These are phyloP conservation scores for Lithophane socia DNA, from an alignment of 2,888 invertebrate genomes.

Conservation along the genomic window DNA sequence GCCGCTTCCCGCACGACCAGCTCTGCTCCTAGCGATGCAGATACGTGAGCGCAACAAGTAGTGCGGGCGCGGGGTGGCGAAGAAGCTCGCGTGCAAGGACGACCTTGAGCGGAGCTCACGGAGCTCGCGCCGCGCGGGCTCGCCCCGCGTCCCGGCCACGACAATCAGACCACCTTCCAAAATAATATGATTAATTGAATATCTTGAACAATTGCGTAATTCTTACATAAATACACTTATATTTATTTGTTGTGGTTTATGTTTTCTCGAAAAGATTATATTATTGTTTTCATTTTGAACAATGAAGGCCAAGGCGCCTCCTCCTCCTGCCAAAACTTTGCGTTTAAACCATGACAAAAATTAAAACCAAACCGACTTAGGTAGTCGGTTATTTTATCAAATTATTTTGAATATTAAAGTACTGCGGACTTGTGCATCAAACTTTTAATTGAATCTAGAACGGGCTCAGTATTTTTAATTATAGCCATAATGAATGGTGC, in stretches of 20 bases:
- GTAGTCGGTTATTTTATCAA: too few species aligned
- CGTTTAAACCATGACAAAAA: not conserved
- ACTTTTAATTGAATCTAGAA: slow-evolving; percentile 32
- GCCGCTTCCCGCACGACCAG: slow-evolving; percentile 67
- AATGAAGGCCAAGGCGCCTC: slow-evolving; percentile 32
- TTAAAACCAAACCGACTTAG: not conserved
- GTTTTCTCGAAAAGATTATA: not conserved
- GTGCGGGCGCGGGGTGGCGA: slow-evolving; percentile 65
- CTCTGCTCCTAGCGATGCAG: slow-evolving; percentile 53
- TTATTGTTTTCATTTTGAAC: slow-evolving; percentile 42
- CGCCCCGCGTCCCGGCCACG: slow-evolving; percentile 74
- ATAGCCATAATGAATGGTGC: not conserved
- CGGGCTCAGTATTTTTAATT: slow-evolving; percentile 12
- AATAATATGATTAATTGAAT: slow-evolving; percentile 62
- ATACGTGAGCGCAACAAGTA: slow-evolving; percentile 84
- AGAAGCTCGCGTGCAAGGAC: slow-evolving; percentile 81
- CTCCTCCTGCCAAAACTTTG: slow-evolving; percentile 24
- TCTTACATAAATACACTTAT: slow-evolving; percentile 14
- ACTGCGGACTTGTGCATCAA: slow-evolving; percentile 8
- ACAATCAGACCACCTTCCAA: slow-evolving; percentile 64
- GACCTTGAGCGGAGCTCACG: slow-evolving; percentile 82
- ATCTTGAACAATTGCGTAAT: slow-evolving; percentile 40
- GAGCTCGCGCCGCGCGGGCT: slow-evolving; percentile 78
- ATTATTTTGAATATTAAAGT: slow-evolving; percentile 2
- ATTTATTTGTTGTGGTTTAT: not conserved